Percentiles rank a stretch among this genome's conserved stretches.
Evolutionary conservation across 1,140 invertebrate species (phyloP).

Genomic region (Drosophila ficusphila): DNA sequence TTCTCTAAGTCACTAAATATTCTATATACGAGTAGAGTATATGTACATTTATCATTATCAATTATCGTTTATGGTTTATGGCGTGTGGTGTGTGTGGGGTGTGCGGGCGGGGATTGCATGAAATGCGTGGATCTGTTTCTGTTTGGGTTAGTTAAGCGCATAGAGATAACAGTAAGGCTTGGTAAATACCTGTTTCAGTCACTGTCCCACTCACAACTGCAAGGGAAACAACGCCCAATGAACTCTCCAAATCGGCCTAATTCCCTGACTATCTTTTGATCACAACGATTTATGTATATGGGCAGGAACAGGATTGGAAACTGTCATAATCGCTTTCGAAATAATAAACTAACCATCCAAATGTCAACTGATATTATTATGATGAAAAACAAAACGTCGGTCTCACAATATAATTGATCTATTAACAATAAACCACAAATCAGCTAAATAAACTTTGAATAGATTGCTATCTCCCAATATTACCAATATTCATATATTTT

Average conservation of each 20-base stretch:
- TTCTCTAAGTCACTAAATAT: conserved; percentile 7
- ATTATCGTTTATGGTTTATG: conserved; percentile 6
- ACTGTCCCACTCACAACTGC: conserved; percentile 9
- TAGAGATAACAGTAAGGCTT: conserved; percentile 43
- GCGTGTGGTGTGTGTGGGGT: neutral
- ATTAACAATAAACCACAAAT: too few species aligned
- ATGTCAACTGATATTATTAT: too few species aligned
- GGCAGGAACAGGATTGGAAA: neutral
- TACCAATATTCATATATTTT: too few species aligned
- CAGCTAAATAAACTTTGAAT: too few species aligned
- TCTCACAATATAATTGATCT: too few species aligned
- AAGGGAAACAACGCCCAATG: neutral
- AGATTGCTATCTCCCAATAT: too few species aligned
- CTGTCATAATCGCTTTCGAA: neutral
- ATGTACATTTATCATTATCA: conserved; percentile 22
- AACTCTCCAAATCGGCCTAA: conserved; percentile 1
- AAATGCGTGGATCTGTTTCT: conserved; percentile 30
- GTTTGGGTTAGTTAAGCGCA: conserved; percentile 48
- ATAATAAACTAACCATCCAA: too few species aligned
- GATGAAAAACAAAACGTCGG: too few species aligned
- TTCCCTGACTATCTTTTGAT: neutral
- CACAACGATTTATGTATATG: too few species aligned
- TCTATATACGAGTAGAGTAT: too few species aligned
- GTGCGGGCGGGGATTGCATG: conserved; percentile 17
- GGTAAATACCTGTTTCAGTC: conserved; percentile 46